phyloP scores from a whole-genome alignment of 2,797 vertebrate genomes.

The Linurgus olivaceus region DNA sequence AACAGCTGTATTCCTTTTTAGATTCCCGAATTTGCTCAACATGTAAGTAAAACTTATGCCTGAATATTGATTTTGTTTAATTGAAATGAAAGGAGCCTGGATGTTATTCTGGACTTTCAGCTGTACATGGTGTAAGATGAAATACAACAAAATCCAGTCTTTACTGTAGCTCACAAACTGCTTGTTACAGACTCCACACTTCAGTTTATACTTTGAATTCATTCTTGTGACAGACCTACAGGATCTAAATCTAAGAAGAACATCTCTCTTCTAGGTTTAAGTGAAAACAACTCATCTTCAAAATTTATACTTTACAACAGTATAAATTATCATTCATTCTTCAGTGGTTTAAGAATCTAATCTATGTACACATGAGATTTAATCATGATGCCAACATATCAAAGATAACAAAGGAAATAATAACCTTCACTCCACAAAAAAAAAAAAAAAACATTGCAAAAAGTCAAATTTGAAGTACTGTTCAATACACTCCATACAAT shows the following conservation, averaged over 20 bases:
- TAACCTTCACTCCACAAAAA: not conserved
- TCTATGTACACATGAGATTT: not conserved
- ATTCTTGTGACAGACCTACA: not conserved
- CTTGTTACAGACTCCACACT: not conserved
- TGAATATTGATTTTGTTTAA: conserved; percentile 35
- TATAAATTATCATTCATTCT: not conserved
- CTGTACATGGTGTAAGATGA: not conserved
- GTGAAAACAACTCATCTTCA: not conserved
- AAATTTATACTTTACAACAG: not conserved
- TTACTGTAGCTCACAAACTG: conserved; percentile 21
- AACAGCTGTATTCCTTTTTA: not conserved
- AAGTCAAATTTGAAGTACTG: not conserved
- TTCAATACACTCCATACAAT: not conserved
- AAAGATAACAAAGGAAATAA: not conserved
- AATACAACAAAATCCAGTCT: conserved; percentile 20
- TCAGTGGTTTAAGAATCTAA: not conserved
- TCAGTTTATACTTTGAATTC: not conserved
- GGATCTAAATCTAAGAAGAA: not conserved
- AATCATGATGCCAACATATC: not conserved
- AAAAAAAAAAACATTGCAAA: not conserved
- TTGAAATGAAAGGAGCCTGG: conserved; percentile 48
- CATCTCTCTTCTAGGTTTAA: not conserved
- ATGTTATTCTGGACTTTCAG: conserved; percentile 25
- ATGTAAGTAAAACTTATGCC: conserved; percentile 30
- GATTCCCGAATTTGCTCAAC: not conserved